A percentile compares a stretch with the other conserved stretches of the same genome.
Conservation (phyloP, 1,140 invertebrate species). For the Magallana ariakensis region DNA sequence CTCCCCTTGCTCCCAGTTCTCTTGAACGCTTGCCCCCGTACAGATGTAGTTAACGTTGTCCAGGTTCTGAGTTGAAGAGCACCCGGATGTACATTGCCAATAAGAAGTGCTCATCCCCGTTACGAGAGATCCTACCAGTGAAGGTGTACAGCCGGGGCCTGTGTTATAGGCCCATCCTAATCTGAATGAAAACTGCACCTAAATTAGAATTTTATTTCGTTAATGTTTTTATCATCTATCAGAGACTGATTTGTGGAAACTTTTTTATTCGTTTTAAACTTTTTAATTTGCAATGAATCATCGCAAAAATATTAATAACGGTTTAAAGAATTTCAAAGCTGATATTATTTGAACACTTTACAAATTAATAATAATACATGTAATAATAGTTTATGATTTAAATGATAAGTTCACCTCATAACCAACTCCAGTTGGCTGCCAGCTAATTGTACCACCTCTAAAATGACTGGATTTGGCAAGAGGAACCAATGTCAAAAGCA, state of each 20-base stretch:
- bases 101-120: constrained; percentile 5
- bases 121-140: neutral
- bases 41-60: constrained; percentile 45
- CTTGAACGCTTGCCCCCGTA: constrained; percentile 41
- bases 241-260: neutral
- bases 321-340: no score
- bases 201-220: neutral
- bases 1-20: constrained; percentile 56
- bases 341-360: neutral
- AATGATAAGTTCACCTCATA: neutral
- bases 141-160: neutral
- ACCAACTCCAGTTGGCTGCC: neutral
- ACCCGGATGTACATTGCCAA: constrained; percentile 29
- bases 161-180: neutral
- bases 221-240: neutral
- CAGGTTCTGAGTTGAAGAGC: neutral
- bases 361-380: no score
- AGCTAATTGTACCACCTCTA: constrained; percentile 1
- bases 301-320: no score
- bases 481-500: neutral
- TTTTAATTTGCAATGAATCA: no score
- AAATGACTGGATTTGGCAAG: neutral
- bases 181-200: constrained; percentile 26
- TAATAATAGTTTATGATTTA: constrained; percentile 56
- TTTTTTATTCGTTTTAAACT: no score